These are phyloP conservation scores for Cyphomyrus discorhynchus DNA, from an alignment of 2,113 vertebrate species.

Conservation along the genomic window DNA sequence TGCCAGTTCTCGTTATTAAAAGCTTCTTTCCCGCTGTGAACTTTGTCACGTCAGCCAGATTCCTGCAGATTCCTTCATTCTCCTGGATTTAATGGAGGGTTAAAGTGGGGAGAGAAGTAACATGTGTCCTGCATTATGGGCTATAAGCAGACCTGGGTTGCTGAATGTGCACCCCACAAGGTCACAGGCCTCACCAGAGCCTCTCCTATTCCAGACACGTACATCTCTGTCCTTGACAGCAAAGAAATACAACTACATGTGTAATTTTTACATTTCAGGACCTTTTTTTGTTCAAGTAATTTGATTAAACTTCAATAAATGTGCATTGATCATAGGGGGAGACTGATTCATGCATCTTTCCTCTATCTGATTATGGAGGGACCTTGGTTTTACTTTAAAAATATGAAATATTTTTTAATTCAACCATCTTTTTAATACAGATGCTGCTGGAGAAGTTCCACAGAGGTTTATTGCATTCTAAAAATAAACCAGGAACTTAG, in stretches of 20 bases:
- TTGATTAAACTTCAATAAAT: neutral
- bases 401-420: neutral
- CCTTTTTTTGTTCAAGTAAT: neutral
- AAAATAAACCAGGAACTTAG: neutral
- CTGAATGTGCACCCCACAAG: neutral
- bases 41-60: neutral
- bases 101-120: neutral
- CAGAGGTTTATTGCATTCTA: neutral
- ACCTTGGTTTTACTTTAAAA: neutral
- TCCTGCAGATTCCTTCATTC: neutral
- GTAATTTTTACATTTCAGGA: neutral
- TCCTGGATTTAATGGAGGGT: neutral
- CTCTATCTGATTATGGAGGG: neutral
- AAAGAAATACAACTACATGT: neutral
- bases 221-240: neutral
- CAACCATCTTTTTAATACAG: neutral
- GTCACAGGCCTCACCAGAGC: neutral
- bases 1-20: neutral
- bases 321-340: neutral
- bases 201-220: neutral
- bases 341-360: neutral
- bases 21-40: neutral
- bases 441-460: neutral
- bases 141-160: neutral
- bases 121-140: neutral